Evolutionary conservation across 1,140 invertebrate genomes (phyloP), one percentile per base, ranked within the genome.

Genomic region (Pseudomyrmex concolor): DNA sequence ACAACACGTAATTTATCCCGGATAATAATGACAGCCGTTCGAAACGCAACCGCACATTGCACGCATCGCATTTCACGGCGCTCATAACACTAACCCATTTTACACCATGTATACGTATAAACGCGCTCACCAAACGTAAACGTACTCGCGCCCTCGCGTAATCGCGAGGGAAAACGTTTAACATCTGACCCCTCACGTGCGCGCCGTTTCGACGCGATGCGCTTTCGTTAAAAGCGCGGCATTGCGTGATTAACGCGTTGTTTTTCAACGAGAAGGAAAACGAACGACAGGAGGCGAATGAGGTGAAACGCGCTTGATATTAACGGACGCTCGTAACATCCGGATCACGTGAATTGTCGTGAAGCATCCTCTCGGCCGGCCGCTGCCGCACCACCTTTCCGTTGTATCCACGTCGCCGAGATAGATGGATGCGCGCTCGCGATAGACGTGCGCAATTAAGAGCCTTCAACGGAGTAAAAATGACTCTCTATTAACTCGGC

Each of bases 381-480:
- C 34, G 34, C 12, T 55, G 50, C 64, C 67, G 81, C 82, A 80
- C 72, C 86, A 86, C 77, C 78, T 84, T 81, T 83, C 72, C 67
- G 55, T 83, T 81, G 73, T 80, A 86, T 50, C 59, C 84, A 57
- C 68, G 59, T 88, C 77, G 45, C 19, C 51, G 60, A 63, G 86
- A 86, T 86, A 70, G 66, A 89, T 88, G 78, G 88, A 80, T 68
- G 78, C 87, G 60, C 70, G 76, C n/a, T 50, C 67, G 70, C 50
- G 71, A 43, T 66, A 72, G 55, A 25, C 81, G 55, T 54, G 77
- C 74, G 74, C 72, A 88, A 89, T 89, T 86, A 84, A 67, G 68
- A 78, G 85, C 77, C 59, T 77, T 55, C 72, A 55, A 84, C 86
- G 88, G 84, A 89, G 84, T 76, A 81, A 34, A 34, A 85, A 87